Conservation (phyloP, 2,797 vertebrate species). For the Syndactyla subalaris region DNA sequence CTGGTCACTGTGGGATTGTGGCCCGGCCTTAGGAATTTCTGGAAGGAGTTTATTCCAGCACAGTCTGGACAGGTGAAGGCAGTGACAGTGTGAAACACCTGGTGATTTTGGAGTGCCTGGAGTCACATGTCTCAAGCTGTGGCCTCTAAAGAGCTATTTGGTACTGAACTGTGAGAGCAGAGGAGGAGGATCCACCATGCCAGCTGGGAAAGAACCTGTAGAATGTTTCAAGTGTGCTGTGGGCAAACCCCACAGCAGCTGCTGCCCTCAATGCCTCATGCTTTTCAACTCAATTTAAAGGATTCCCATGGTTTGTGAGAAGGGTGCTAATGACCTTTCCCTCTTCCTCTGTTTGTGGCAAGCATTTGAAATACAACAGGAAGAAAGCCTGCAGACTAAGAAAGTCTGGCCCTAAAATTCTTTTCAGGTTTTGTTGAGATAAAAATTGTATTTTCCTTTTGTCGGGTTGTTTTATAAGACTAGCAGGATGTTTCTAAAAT, state of each 20-base stretch:
- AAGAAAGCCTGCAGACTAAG: neutral
- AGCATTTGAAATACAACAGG: conserved; percentile 5
- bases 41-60: neutral
- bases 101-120: neutral
- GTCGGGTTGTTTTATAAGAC: neutral
- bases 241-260: neutral
- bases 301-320: neutral
- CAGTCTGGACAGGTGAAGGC: neutral
- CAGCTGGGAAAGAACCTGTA: neutral
- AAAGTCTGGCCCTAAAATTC: neutral
- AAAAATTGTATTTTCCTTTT: conserved; percentile 25
- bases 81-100: neutral
- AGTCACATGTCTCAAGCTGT: neutral
- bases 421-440: conserved; percentile 3
- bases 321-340: neutral
- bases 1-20: neutral
- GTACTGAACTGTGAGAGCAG: neutral
- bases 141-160: neutral
- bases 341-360: conserved; percentile 17
- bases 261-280: neutral
- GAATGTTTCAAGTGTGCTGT: neutral
- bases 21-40: neutral
- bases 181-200: neutral
- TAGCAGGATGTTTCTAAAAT: conserved; percentile 29
- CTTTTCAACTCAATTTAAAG: conserved; percentile 7